A percentile compares a stretch with the other conserved stretches of the same genome.
phyloP scores from a whole-genome alignment of 2,888 invertebrate species.

The Busseola fusca region DNA sequence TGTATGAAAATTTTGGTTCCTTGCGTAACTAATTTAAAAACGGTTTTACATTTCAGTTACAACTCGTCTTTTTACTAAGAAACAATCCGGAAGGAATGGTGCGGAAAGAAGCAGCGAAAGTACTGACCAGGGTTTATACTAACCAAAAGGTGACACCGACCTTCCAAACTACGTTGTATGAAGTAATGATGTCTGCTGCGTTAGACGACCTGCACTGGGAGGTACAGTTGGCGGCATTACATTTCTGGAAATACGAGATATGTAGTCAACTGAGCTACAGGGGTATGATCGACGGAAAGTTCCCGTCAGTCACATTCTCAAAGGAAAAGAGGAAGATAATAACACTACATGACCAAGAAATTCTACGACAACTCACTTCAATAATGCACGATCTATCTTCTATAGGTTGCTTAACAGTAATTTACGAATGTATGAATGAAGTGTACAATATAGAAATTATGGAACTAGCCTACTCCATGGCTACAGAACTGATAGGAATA shows the following conservation, averaged over 20 bases:
- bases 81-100: constrained; percentile 92
- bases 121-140: constrained; percentile 89
- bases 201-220: constrained; percentile 93
- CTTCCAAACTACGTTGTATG: constrained; percentile 85
- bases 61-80: constrained; percentile 87
- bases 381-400: constrained; percentile 90
- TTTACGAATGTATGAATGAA: constrained; percentile 90
- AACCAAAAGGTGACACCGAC: constrained; percentile 88
- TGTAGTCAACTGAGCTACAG: constrained; percentile 79
- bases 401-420: constrained; percentile 91
- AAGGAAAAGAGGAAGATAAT: constrained; percentile 92
- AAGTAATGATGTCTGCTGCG: constrained; percentile 89
- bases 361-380: constrained; percentile 88
- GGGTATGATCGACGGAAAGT: constrained; percentile 93
- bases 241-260: constrained; percentile 91
- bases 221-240: constrained; percentile 91
- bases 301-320: constrained; percentile 92
- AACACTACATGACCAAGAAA: constrained; percentile 90
- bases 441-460: constrained; percentile 91
- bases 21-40: neutral
- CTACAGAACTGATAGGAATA: constrained; percentile 82
- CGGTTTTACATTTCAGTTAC: constrained; percentile 71
- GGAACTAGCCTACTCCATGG: constrained; percentile 87
- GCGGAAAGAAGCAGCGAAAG: constrained; percentile 90
- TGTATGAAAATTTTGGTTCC: neutral